These are phyloP conservation scores for Uria aalge DNA, from an alignment of 2,113 vertebrate genomes.

Conservation along the genomic window DNA sequence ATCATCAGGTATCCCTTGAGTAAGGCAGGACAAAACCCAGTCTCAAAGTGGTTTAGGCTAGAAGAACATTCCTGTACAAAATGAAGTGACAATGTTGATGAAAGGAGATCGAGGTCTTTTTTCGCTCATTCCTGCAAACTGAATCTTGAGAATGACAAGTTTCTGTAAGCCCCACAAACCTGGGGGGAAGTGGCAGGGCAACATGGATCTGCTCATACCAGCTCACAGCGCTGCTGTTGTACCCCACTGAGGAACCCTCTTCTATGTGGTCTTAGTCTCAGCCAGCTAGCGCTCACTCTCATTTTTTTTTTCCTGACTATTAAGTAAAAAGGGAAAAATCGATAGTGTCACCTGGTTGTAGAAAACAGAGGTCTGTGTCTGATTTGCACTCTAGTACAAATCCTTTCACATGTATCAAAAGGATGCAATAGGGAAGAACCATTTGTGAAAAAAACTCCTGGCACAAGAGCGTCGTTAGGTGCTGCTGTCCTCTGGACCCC, in stretches of 20 bases:
- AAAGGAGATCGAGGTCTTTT: not conserved
- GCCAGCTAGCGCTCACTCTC: not conserved
- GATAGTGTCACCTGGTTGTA: not conserved
- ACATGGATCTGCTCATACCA: not conserved
- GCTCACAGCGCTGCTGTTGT: not conserved
- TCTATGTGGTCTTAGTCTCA: not conserved
- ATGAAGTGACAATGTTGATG: fast-evolving
- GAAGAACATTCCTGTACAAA: not conserved
- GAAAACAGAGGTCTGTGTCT: not conserved
- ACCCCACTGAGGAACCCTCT: fast-evolving
- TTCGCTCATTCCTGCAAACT: not conserved
- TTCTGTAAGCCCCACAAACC: not conserved
- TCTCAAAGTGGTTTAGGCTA: not conserved
- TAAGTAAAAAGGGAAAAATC: not conserved
- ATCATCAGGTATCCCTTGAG: not conserved
- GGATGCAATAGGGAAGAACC: not conserved
- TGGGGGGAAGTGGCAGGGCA: not conserved
- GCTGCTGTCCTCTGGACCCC: not conserved
- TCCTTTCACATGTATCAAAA: not conserved
- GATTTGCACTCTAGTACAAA: not conserved
- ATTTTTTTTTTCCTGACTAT: not conserved
- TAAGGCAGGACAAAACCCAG: not conserved
- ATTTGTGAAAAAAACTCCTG: not conserved
- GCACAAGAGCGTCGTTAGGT: not conserved
- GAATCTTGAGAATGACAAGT: not conserved